Evolutionary conservation across 2,797 vertebrate genomes (phyloP), one percentile per base, ranked within the genome.

Genomic region (Melanotaenia nigrans): DNA sequence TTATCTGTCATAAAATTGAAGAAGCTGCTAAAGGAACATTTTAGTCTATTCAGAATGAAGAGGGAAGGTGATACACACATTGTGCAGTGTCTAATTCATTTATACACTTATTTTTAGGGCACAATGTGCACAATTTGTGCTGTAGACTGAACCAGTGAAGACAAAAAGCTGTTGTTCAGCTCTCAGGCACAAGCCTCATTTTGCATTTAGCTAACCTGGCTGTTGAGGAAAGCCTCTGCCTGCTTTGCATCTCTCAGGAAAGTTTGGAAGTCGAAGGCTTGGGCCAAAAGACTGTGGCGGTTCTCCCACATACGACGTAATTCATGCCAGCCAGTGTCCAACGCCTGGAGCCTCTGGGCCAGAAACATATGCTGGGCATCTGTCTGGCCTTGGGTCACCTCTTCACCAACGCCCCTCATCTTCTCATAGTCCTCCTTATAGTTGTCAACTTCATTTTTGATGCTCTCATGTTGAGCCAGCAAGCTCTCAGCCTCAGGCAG

Each of bases 281-380:
- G 96, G 13, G 96, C 95, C 78, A 99, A 88, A 13, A 96, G 92
- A 64, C 92, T 94, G 78, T 97, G 97, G 5, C 97, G 94, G 86
- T 95, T 96, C 90, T 99, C 97, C 97, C 98, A 99, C 96, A 97
- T 97, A 72, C 95, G 90, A 20, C 95, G 95, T 84, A 99, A 90
- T 84, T 99, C 96, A 4, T 97, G 95, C 98, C 98, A 99, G 72
- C 96, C 97, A 0, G 96, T 96, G 60, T 97, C 97, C 73, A 99
- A 87, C 0, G 97, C 95, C 73, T 99, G 96, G 20, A 99, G 93
- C 33, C 98, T 94, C 91, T 96, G 97, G 5, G 94, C 95, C 61
- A 99, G 88, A 85, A 97, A 96, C 93, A 96, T 95, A 85, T 96
- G 81, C 88, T 98, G 97, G 53, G 95, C 90, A 65, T 99, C 97